phyloP scores from a whole-genome alignment of 2,113 vertebrate genomes.

The Gorsachius goisagi region DNA sequence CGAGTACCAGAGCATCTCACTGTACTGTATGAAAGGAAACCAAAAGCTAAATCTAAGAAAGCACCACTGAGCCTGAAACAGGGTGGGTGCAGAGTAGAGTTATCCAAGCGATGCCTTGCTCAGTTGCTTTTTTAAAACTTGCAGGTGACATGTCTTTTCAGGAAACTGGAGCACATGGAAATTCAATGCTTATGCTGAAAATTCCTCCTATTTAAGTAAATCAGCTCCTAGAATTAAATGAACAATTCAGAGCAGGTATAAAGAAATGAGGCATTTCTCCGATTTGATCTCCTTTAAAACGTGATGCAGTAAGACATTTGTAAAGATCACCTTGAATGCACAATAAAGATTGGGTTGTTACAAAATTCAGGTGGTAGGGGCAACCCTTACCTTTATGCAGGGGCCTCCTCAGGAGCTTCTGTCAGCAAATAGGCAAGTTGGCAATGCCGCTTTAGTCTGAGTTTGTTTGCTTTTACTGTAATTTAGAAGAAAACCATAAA shows the following conservation, averaged over 20 bases:
- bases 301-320: background rate
- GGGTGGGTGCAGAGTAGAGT: background rate
- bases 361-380: background rate
- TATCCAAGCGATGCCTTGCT: background rate
- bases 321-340: background rate
- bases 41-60: background rate
- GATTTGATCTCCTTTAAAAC: background rate
- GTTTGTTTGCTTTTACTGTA: rapidly evolving
- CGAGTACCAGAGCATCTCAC: background rate
- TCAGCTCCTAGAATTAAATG: background rate
- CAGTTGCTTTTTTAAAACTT: background rate
- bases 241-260: background rate
- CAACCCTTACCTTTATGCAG: background rate
- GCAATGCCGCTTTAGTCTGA: background rate
- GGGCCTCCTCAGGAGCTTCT: background rate
- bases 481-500: background rate
- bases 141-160: background rate
- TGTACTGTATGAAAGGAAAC: background rate
- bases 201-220: background rate
- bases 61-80: background rate
- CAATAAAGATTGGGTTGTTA: background rate
- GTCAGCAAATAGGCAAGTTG: background rate
- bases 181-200: background rate
- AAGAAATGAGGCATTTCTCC: background rate
- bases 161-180: background rate